Evolutionary conservation across 2,888 invertebrate species (phyloP), one percentile per base, ranked within the genome.

Genomic region (Synergus itoensis): DNA sequence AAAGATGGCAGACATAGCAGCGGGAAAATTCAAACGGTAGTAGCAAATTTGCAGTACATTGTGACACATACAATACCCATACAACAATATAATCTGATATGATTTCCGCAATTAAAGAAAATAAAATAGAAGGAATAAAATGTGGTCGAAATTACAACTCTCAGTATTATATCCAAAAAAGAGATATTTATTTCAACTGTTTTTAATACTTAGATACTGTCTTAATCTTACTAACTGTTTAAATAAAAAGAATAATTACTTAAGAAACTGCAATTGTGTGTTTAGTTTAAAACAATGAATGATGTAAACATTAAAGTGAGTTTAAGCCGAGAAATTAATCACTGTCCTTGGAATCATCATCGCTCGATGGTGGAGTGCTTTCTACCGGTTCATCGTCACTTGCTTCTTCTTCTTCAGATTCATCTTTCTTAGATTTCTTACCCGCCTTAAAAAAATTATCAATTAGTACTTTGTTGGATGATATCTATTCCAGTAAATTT

Each of bases 331-430:
- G n/a, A 9, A 16, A 16, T 53, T 73, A 73, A 73, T 73, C 73
- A 18, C 73, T 73, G n/a, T 36, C 73, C 73, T 73, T 73, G 36
- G 73, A 73, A 36, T 73, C 73, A 18, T 73, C 73, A 28, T 73
- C 73, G 16, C 73, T 73, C 11, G 73, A 40, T 57, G 73, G 53
- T 40, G 73, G 73, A 36, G 73, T 57, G 36, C 73, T 73, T 87
- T 95, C 94, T 82, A 94, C 95, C 84, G 94, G 94, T 82, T 94
- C 94, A 77, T 95, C 95, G 69, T 94, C 95, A 82, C 94, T 94
- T 78, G 94, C 94, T 60, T 95, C 95, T 0, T 94, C 88, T 94
- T 95, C 94, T 94, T 95, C 94, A 94, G 95, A 94, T 94, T 95
- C 79, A 43, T 87, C 88, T 76, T 94, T 92, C 86, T 94, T 93